Percentiles rank a stretch among this genome's conserved stretches.
Evolutionary conservation across 2,888 invertebrate genomes (phyloP).

Genomic region (Exocentrus adspersus): DNA sequence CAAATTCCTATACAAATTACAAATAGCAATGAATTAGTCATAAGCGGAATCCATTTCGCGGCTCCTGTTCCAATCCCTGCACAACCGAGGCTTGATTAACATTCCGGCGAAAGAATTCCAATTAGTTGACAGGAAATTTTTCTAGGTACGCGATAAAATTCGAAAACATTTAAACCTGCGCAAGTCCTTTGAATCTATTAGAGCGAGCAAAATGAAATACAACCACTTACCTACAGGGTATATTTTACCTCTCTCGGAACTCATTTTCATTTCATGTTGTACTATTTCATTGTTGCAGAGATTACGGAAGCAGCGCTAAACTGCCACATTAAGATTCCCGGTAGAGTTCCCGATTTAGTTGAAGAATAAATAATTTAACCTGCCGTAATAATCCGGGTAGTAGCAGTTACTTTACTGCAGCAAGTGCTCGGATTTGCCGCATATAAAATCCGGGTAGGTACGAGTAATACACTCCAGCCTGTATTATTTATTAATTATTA

Average conservation of each 20-base stretch:
- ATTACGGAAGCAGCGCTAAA: slow-evolving; percentile 3
- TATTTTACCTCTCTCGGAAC: slow-evolving; percentile 12
- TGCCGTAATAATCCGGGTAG: background rate
- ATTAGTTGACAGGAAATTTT: background rate
- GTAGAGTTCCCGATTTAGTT: slow-evolving; percentile 8
- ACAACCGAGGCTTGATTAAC: slow-evolving; percentile 3
- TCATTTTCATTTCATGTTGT: slow-evolving; percentile 9
- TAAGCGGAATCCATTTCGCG: slow-evolving; percentile 28
- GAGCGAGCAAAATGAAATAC: slow-evolving; percentile 5
- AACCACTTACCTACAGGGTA: background rate
- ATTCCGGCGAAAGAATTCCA: background rate
- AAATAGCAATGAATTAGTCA: slow-evolving; percentile 33
- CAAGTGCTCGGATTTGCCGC: slow-evolving; percentile 1
- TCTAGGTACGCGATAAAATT: background rate
- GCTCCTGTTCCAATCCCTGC: slow-evolving; percentile 7
- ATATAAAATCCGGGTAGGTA: background rate
- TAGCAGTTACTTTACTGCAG: background rate
- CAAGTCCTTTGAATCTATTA: too few relatives aligned
- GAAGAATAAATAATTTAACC: slow-evolving; percentile 13
- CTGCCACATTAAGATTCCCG: slow-evolving; percentile 5
- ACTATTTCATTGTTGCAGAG: slow-evolving; percentile 11
- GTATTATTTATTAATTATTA: slow-evolving; percentile 1
- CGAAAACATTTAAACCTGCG: too few relatives aligned
- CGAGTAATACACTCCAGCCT: background rate
- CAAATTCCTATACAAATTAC: slow-evolving; percentile 42